Base-by-base conservation (phyloP, 2,888 invertebrate species). In the Drosophila anomalata region DNA sequence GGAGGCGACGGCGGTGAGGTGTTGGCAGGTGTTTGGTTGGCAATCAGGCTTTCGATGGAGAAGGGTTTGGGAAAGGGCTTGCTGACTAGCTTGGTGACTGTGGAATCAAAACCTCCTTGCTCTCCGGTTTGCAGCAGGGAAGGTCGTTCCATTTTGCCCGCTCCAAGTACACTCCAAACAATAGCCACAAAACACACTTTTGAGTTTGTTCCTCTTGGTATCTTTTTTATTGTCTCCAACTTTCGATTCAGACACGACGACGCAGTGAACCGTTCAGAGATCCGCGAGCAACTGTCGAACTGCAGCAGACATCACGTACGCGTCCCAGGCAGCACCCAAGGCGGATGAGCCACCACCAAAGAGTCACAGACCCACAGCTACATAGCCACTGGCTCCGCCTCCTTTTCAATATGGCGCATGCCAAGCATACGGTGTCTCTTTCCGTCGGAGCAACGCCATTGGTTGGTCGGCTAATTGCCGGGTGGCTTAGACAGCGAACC, bases 11-110 rank as follows among this genome's bases (percentile, higher is more conserved):
- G 61, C 41, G 69, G 69, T 7, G 69, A 70, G 1, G 54, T 20
- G 55, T 52, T 68, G 29, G 75, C 77, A 68, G 80, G 76, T 48
- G 81, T 85, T 61, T 88, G 90, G 74, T 87, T 90, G 31, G 92
- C 89, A 71, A 92, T 92, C 66, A 92, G 75, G 74, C 90, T 92
- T 78, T 92, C 92, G 61, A 92, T 92, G 14, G 92, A 92, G 72
- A 92, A 92, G n/a, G 92, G 90, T 66, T 91, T 92, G 5, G 91
- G 89, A 68, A 91, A 89, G 44, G 82, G 68, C 52, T 86, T 86
- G 57, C 89, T 90, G 31, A 86, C 85, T 52, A 90, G 60, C 72
- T 90, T 55, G 26, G 58, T 72, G 20, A 58, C 33, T 8, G 50
- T 7, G n/a, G 57, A n/a, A 9, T 47, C 57, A 44, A 56, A 14